Evolutionary conservation across 2,888 invertebrate species (phyloP).

Genomic region (Iselma pallidipennis): DNA sequence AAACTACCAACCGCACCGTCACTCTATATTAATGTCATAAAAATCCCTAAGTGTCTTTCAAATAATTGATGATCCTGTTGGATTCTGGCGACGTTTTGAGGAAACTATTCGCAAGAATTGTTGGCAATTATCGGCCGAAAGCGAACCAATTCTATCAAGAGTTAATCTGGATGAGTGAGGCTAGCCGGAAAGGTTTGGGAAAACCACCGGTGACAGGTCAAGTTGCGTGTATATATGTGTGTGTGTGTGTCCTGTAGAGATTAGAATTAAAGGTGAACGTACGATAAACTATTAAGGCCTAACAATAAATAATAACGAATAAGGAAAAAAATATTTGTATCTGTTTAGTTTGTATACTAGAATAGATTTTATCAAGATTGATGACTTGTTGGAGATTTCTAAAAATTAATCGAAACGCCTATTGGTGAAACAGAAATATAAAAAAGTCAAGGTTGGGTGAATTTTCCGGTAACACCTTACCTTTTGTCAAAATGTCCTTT

Average conservation of each 20-base stretch:
- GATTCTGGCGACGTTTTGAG: not conserved
- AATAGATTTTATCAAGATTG: slow-evolving; percentile 1
- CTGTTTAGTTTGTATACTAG: not conserved
- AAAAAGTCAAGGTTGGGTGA: no score
- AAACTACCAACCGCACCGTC: not conserved
- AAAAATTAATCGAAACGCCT: not conserved
- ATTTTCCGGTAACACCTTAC: no score
- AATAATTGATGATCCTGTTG: not conserved
- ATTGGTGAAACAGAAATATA: not conserved
- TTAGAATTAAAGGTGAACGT: not conserved
- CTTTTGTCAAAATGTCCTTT: no score
- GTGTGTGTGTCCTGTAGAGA: not conserved
- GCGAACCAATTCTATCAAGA: not conserved
- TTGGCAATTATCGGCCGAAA: not conserved
- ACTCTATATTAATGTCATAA: not conserved
- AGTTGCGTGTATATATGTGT: not conserved
- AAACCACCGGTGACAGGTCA: not conserved
- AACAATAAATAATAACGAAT: not conserved
- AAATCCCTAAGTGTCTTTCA: not conserved
- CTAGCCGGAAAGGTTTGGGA: no score
- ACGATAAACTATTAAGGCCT: no score
- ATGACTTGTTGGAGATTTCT: not conserved
- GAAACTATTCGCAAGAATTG: not conserved
- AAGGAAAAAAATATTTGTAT: not conserved
- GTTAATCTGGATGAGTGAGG: not conserved